These are phyloP conservation scores for Leptonema lineaticorne DNA, from an alignment of 1,140 invertebrate species.

Conservation along the genomic window DNA sequence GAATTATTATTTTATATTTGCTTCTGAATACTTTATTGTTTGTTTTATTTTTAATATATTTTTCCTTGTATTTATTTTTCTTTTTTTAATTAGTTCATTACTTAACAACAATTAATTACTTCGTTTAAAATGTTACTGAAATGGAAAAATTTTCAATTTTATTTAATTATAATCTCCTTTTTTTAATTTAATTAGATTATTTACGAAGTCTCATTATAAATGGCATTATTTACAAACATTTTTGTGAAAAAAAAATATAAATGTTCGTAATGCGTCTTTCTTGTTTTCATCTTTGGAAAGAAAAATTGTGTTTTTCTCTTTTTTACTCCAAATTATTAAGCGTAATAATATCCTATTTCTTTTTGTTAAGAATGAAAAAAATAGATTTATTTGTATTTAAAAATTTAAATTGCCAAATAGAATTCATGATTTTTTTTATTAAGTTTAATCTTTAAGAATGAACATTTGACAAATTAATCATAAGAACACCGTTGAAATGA, in stretches of 20 bases:
- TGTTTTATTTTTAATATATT: too few species aligned
- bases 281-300: neutral
- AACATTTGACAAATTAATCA: too few species aligned
- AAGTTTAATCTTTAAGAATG: too few species aligned
- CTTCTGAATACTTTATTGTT: too few species aligned
- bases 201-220: neutral
- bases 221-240: neutral
- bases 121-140: slow-evolving; percentile 3
- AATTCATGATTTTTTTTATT: too few species aligned
- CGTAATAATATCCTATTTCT: too few species aligned
- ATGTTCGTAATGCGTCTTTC: neutral
- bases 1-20: too few species aligned
- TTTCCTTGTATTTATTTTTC: too few species aligned
- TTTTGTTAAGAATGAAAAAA: too few species aligned
- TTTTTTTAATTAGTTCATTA: slow-evolving; percentile 2
- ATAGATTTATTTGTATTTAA: too few species aligned
- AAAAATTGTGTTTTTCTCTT: neutral
- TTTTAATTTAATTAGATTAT: neutral
- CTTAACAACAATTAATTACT: slow-evolving; percentile 22
- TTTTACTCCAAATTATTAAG: neutral
- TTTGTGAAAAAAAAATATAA: slow-evolving; percentile 1
- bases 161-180: slow-evolving; percentile 12
- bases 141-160: slow-evolving; percentile 6
- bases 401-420: too few species aligned
- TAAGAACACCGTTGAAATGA: too few species aligned